A percentile compares a stretch with the other conserved stretches of the same genome.
phyloP scores from a whole-genome alignment of 2,113 vertebrate genomes.

The Lynx canadensis region DNA sequence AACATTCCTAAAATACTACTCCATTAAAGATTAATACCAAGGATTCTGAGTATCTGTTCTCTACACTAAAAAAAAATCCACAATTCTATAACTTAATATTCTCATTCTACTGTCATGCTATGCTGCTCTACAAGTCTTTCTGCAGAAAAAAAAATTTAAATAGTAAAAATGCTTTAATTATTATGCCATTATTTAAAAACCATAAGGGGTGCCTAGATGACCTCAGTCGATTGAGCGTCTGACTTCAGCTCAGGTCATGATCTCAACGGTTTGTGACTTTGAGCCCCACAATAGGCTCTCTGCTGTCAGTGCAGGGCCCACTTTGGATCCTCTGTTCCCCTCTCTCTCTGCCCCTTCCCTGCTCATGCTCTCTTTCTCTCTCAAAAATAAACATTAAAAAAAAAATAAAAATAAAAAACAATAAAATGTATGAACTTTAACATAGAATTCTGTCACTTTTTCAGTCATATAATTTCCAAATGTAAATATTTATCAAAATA shows the following conservation, averaged over 20 bases:
- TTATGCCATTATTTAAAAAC: conserved; percentile 5
- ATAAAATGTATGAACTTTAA: not conserved
- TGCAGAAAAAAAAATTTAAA: not conserved
- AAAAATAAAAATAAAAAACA: not conserved
- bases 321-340: too few relatives aligned
- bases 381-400: too few relatives aligned
- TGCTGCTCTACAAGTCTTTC: conserved; percentile 18
- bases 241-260: too few relatives aligned
- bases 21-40: not conserved
- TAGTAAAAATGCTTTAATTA: not conserved
- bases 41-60: not conserved
- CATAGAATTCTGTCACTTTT: not conserved
- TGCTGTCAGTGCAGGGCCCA: too few relatives aligned
- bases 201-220: not conserved
- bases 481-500: conserved; percentile 31
- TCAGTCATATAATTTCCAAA: conserved; percentile 17
- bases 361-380: too few relatives aligned
- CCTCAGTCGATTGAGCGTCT: too few relatives aligned
- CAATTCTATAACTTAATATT: not conserved
- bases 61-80: not conserved
- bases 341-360: too few relatives aligned
- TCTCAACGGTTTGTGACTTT: too few relatives aligned
- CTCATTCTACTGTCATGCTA: not conserved
- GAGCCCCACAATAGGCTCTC: too few relatives aligned
- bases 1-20: conserved; percentile 13